Conservation (phyloP, 92 coral and sea anemone genomes). For the Diadumene lineata region DNA sequence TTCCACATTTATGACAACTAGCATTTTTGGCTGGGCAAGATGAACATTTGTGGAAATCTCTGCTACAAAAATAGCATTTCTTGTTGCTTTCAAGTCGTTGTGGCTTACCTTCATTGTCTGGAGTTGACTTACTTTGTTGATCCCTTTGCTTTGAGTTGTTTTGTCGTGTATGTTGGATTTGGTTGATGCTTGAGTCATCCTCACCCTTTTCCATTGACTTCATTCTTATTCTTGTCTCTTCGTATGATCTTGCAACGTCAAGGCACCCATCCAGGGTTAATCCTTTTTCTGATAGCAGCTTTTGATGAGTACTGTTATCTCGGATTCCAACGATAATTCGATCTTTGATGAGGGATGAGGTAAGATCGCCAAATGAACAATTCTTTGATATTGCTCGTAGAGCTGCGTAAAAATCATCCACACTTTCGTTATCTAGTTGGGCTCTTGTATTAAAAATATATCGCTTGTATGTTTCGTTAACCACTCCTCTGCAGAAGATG, state of each 20-base stretch:
- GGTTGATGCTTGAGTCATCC: neutral
- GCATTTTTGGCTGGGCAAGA: slow-evolving; percentile 36
- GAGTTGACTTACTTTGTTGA: neutral
- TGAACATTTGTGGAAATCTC: slow-evolving; percentile 34
- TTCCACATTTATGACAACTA: slow-evolving; percentile 29
- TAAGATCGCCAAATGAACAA: slow-evolving; percentile 33
- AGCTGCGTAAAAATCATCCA: slow-evolving; percentile 31
- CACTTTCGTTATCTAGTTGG: slow-evolving; percentile 31
- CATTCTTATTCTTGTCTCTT: slow-evolving; percentile 35
- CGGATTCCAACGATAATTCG: slow-evolving; percentile 32
- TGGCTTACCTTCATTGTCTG: slow-evolving; percentile 28
- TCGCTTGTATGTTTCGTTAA: slow-evolving; percentile 35
- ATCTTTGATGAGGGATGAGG: slow-evolving; percentile 33
- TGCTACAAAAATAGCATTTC: slow-evolving; percentile 47
- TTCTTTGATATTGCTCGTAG: slow-evolving; percentile 27
- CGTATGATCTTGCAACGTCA: slow-evolving; percentile 44
- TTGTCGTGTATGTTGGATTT: neutral
- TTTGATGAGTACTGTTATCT: slow-evolving; percentile 33
- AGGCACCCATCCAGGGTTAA: slow-evolving; percentile 28
- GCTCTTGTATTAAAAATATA: slow-evolving; percentile 40
- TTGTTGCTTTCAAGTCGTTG: slow-evolving; percentile 23
- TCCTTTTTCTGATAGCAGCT: slow-evolving; percentile 33
- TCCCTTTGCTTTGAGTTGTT: too few relatives aligned
- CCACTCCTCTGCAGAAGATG: slow-evolving; percentile 35
- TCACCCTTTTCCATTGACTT: neutral